Base-by-base conservation (phyloP, 2,888 invertebrate genomes). In the Lordiphosa andalusiaca region DNA sequence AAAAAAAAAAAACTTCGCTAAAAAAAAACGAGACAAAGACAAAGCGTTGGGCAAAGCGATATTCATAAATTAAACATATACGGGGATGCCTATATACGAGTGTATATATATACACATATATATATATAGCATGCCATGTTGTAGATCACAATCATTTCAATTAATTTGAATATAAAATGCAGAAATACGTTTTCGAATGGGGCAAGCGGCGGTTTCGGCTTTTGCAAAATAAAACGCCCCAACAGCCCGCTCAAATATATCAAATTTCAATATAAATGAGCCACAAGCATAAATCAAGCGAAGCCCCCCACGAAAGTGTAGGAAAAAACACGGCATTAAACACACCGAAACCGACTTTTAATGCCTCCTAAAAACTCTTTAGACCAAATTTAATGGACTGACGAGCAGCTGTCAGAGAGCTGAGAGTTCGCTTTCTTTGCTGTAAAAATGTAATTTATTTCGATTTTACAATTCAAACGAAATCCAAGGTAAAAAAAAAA, bases 101-200 rank as follows among this genome's bases (percentile, higher is more conserved):
- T 53, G 53, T 51, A 52, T 40, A 35, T 33, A 16, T 55, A 21
- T 36, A 41, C n/a, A n/a, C n/a, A 54, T 51, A 52, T 40, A 35
- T 33, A 16, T 55, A 21, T 36, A 41, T 49, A 25, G 44, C 70
- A 56, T 30, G 10, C 30, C 30, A 73, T 83, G 74, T 83, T 80
- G 80, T 83, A 80, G 80, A 80, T 80, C 80, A 83, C 77, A 80
- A 80, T 80, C 80, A 80, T 80, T 80, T 72, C 78, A 77, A 83
- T 80, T 83, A 81, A 83, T 83, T 83, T 73, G 67, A 71, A 80
- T 74, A 80, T 80, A 81, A 80, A 83, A 81, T 73, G 64, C 80
- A 58, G 57, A 67, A 68, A 72, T 68, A 61, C 68, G 13, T 41
- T 53, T 56, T 55, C 55, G 55, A 61, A 65, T 55, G 59, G 66